Conservation (phyloP, 2,797 vertebrate genomes). For the Huso huso region DNA sequence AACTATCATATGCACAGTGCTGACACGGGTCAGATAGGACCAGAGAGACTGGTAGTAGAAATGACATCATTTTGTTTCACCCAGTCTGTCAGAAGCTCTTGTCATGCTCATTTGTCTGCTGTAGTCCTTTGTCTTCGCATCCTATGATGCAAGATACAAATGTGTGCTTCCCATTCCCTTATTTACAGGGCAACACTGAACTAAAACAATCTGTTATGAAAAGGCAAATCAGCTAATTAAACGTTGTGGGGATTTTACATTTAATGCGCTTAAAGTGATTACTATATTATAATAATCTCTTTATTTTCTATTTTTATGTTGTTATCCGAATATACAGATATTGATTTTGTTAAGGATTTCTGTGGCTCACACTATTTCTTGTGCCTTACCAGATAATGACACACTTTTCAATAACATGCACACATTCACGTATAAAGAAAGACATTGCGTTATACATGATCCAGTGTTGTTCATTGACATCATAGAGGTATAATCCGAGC, state of each 20-base stretch:
- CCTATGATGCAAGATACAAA: conserved; percentile 18
- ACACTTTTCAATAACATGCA: too few species aligned
- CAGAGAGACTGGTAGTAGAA: conserved; percentile 45
- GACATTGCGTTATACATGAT: too few species aligned
- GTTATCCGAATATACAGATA: too few species aligned
- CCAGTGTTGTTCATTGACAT: too few species aligned
- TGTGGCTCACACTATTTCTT: too few species aligned
- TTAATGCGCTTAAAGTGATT: conserved; percentile 45
- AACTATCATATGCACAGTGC: conserved; percentile 27
- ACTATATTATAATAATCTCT: conserved; percentile 35
- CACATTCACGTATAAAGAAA: too few species aligned
- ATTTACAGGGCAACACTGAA: too few species aligned
- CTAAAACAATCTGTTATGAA: conserved; percentile 2
- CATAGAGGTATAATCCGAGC: too few species aligned
- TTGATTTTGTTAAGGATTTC: conserved; percentile 1
- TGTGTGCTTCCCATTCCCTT: too few species aligned
- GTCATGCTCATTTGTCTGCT: conserved; percentile 59
- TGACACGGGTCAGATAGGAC: conserved; percentile 33
- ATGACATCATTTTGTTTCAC: conserved; percentile 56
- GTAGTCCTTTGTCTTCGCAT: conserved; percentile 54
- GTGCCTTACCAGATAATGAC: too few species aligned
- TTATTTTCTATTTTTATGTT: conserved; percentile 6
- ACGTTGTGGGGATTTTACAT: conserved; percentile 32
- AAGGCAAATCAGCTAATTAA: conserved; percentile 32
- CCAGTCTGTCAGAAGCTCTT: conserved; percentile 54